Evolutionary conservation across 2,888 invertebrate species (phyloP), one percentile per base, ranked within the genome.

Genomic region (Zygothrica quintamaculata): DNA sequence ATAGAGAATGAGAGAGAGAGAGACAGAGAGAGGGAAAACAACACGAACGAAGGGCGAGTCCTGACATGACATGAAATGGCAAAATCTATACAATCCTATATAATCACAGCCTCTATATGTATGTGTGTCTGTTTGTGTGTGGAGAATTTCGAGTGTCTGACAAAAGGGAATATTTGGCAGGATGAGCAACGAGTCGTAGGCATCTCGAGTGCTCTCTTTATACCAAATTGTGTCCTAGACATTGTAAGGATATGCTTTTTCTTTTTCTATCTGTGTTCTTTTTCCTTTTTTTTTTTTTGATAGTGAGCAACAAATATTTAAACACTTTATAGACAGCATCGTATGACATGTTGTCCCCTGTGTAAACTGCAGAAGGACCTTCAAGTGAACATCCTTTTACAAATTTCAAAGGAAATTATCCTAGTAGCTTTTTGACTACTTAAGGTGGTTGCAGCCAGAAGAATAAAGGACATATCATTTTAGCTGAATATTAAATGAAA

Each of bases 11-110:
- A 7, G 34, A 4, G n/a, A 29, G n/a, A 46, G 34, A 44, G 36
- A 11, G 15, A 59, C 7, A 6, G 40, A n/a, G 42, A 16, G 48
- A 51, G 53, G 60, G 42, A 39, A 34, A 40, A n/a, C 13, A 13
- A 44, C 33, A n/a, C n/a, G n/a, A 48, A 25, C 18, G 5, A 39
- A 56, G 56, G 37, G 40, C 16, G 36, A 9, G 7, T 3, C 53
- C 53, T 46, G 68, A 40, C 68, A 66, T 46, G 68, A 40, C 68
- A 66, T 65, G 47, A 82, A 81, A 68, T 75, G 85, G 62, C 65
- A 67, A 31, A 56, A 62, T 70, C 50, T 58, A 66, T 67, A 48
- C 31, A 44, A 15, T 8, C 18, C 16, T 42, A 25, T 50, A 46
- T 50, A 52, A 52, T 34, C 40, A 34, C 40, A 25, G 33, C n/a